A percentile compares a stretch with the other conserved stretches of the same genome.
phyloP scores from a whole-genome alignment of 2,797 vertebrate genomes.

The Schizopygopsis pylzovi region DNA sequence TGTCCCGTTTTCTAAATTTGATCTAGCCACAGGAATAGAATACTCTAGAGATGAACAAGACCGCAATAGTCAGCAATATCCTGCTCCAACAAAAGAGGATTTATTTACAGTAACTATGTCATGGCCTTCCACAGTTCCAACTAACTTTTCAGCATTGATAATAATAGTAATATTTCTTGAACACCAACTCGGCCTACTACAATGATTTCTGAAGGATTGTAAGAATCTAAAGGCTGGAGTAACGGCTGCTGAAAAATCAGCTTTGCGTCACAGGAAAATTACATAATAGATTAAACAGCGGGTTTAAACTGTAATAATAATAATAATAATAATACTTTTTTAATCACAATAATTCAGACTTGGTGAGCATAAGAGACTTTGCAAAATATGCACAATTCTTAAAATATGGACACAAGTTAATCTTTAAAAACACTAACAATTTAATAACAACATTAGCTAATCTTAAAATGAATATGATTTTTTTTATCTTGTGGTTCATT shows the following conservation, averaged over 20 bases:
- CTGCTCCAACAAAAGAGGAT: background rate
- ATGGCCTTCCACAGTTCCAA: background rate
- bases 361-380: background rate
- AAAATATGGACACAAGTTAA: too few relatives aligned
- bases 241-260: background rate
- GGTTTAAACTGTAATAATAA: background rate
- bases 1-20: conserved; percentile 9
- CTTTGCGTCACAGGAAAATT: background rate
- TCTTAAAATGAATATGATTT: too few relatives aligned
- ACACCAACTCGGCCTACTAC: background rate
- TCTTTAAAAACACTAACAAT: too few relatives aligned
- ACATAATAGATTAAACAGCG: background rate
- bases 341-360: background rate
- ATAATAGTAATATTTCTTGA: background rate
- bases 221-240: background rate
- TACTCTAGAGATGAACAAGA: conserved; percentile 6
- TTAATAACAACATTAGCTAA: too few relatives aligned
- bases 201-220: background rate
- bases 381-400: background rate
- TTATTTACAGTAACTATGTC: conserved; percentile 1
- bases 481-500: too few relatives aligned
- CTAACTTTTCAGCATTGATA: background rate
- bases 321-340: background rate
- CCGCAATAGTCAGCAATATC: conserved; percentile 1
- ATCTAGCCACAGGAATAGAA: conserved; percentile 21